phyloP scores from a whole-genome alignment of 1,140 invertebrate species.

The Aleiodes sp. region DNA sequence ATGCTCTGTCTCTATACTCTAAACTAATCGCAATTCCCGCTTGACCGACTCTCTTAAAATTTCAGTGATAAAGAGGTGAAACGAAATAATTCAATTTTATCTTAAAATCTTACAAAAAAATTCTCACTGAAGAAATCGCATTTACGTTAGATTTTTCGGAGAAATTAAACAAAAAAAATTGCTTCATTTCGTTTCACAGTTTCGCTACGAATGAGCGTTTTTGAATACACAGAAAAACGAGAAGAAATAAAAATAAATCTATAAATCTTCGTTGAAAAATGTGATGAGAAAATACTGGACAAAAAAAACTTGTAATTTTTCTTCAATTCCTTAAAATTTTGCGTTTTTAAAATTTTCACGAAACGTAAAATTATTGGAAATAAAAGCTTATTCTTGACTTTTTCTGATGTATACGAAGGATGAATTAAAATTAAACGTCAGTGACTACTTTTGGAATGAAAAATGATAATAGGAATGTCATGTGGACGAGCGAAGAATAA shows the following conservation, averaged over 20 bases:
- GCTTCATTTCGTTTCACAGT: no score
- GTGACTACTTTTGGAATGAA: background rate
- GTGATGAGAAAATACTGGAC: no score
- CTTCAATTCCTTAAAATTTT: no score
- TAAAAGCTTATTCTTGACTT: background rate
- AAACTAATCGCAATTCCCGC: background rate
- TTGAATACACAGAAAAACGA: no score
- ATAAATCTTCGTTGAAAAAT: no score
- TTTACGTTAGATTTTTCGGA: no score
- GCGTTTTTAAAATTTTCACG: background rate
- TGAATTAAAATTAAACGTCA: background rate
- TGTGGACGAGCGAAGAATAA: no score
- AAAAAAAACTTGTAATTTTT: no score
- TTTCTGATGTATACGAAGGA: background rate
- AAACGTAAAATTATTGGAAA: background rate
- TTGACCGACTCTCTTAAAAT: background rate
- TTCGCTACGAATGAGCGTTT: no score
- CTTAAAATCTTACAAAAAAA: background rate
- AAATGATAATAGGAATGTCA: slow-evolving; percentile 8
- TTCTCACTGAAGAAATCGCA: no score
- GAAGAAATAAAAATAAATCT: no score
- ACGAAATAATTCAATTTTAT: background rate
- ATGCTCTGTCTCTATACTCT: slow-evolving; percentile 7
- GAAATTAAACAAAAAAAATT: no score
- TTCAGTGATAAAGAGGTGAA: background rate